phyloP scores from a whole-genome alignment of 2,113 vertebrate genomes.

The Heterotis niloticus region DNA sequence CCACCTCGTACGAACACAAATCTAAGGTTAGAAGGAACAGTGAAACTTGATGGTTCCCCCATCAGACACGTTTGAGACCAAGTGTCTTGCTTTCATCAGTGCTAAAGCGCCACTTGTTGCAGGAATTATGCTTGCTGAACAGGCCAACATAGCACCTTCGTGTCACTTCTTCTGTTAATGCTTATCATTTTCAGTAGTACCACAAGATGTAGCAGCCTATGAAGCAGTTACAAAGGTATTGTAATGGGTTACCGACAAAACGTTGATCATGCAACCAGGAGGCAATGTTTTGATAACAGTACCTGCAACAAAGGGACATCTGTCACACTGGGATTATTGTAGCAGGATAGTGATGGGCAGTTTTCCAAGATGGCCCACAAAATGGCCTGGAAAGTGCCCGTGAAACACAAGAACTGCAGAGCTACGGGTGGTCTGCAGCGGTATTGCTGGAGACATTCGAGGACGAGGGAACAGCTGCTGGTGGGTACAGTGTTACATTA shows the following conservation, averaged over 20 bases:
- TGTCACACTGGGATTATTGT: not conserved
- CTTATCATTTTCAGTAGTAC: too few species aligned
- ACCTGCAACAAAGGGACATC: slow-evolving; percentile 15
- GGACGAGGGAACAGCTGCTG: not conserved
- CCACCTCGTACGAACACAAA: too few species aligned
- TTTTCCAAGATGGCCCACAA: slow-evolving; percentile 6
- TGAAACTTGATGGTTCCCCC: too few species aligned
- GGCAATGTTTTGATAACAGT: not conserved
- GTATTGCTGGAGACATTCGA: slow-evolving; percentile 5
- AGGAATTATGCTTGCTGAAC: too few species aligned
- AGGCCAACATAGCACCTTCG: too few species aligned
- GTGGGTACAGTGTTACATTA: not conserved
- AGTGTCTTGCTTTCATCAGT: too few species aligned
- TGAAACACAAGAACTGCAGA: slow-evolving; percentile 34
- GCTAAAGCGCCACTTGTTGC: too few species aligned
- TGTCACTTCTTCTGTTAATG: too few species aligned
- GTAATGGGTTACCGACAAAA: not conserved
- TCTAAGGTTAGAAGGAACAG: too few species aligned
- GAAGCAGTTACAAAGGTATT: too few species aligned
- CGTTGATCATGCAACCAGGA: not conserved
- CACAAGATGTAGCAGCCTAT: too few species aligned
- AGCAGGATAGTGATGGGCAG: slow-evolving; percentile 4
- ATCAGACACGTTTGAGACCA: too few species aligned
- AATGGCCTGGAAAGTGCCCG: not conserved
- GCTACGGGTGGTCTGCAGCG: slow-evolving; percentile 21